Conservation (phyloP, 2,888 invertebrate genomes). For the Amphimallon solstitiale region DNA sequence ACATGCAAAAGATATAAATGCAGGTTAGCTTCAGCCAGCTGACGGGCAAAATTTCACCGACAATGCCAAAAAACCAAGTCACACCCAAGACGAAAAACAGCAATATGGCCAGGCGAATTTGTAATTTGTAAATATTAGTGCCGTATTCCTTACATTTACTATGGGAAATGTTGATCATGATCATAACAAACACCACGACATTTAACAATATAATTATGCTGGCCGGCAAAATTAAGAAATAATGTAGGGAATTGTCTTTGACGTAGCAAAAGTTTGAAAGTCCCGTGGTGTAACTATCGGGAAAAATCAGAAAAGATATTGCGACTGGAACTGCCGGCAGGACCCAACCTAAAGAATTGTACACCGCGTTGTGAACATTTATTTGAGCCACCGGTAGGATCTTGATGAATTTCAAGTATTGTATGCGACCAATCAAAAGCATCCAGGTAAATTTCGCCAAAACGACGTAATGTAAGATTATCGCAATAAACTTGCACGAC, state of each 20-base stretch:
- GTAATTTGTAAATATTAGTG: background rate
- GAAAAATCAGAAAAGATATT: slow-evolving; percentile 17
- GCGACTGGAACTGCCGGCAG: slow-evolving; percentile 23
- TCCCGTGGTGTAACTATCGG: slow-evolving; percentile 25
- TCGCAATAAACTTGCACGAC: slow-evolving; percentile 13
- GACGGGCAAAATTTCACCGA: slow-evolving; percentile 3
- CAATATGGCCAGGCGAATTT: slow-evolving; percentile 20
- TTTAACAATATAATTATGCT: slow-evolving; percentile 21
- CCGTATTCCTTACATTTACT: slow-evolving; percentile 25
- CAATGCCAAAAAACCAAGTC: slow-evolving; percentile 34
- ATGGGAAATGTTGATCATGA: slow-evolving; percentile 22
- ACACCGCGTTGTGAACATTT: background rate
- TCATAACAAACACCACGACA: slow-evolving; percentile 12
- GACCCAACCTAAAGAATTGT: slow-evolving; percentile 12
- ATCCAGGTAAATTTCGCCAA: slow-evolving; percentile 25
- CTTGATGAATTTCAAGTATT: slow-evolving; percentile 26
- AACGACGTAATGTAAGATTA: slow-evolving; percentile 31
- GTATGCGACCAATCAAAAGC: slow-evolving; percentile 23
- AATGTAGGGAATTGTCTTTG: slow-evolving; percentile 12
- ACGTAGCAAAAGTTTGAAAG: slow-evolving; percentile 31
- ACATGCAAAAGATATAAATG: slow-evolving; percentile 22
- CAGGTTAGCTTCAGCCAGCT: slow-evolving; percentile 16
- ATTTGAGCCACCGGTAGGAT: slow-evolving; percentile 17
- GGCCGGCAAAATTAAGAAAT: slow-evolving; percentile 22
- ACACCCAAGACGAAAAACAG: slow-evolving; percentile 33